Evolutionary conservation across 2,797 vertebrate species (phyloP).

Genomic region (Platalea minor): DNA sequence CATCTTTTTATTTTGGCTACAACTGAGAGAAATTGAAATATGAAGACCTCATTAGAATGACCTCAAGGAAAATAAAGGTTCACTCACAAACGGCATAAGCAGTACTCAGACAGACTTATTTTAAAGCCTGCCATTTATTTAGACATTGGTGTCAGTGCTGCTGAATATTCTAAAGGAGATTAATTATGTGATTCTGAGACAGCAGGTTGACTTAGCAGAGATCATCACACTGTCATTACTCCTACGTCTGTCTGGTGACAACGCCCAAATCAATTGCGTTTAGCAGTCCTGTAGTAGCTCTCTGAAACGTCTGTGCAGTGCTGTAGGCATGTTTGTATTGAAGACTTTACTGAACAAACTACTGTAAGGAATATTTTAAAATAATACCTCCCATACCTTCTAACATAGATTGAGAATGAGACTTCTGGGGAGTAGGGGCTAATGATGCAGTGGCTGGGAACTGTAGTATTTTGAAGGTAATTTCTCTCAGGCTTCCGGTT

Average conservation of each 20-base stretch:
- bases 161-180: slow-evolving; percentile 36
- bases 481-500: background rate
- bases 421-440: background rate
- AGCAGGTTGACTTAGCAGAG: slow-evolving; percentile 15
- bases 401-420: background rate
- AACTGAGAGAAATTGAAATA: background rate
- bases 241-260: background rate
- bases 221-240: slow-evolving; percentile 36
- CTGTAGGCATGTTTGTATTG: background rate
- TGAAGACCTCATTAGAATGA: background rate
- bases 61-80: background rate
- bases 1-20: background rate
- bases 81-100: background rate
- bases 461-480: background rate
- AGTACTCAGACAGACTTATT: background rate
- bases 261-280: background rate
- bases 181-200: slow-evolving; percentile 25
- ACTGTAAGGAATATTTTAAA: background rate
- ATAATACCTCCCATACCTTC: background rate
- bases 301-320: background rate
- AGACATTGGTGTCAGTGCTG: background rate
- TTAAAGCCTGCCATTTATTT: slow-evolving; percentile 13
- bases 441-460: background rate
- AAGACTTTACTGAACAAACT: background rate
- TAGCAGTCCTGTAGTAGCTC: background rate